Percentiles rank a stretch among this genome's conserved stretches.
Evolutionary conservation across 2,797 vertebrate genomes (phyloP).

Genomic region (Alfaro cultratus): DNA sequence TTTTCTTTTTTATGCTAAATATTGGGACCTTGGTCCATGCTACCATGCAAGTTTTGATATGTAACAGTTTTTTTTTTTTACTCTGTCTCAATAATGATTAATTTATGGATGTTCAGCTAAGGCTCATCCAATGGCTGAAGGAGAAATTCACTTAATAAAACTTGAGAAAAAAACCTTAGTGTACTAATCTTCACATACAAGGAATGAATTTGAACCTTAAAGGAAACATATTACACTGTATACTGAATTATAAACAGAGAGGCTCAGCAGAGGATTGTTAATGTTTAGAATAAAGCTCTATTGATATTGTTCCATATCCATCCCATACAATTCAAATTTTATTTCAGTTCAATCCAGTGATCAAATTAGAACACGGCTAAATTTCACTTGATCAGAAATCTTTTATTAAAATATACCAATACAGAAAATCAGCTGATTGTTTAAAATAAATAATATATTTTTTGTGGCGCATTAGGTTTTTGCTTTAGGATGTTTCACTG

Average conservation of each 20-base stretch:
- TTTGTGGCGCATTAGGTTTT: neutral
- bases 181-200: neutral
- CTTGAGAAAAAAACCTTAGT: neutral
- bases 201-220: neutral
- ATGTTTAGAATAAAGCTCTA: neutral
- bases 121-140: neutral
- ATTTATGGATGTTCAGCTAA: neutral
- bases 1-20: neutral
- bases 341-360: neutral
- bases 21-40: neutral
- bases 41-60: neutral
- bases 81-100: neutral
- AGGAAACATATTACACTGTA: neutral
- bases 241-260: neutral
- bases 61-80: too few relatives aligned
- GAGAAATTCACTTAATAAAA: neutral
- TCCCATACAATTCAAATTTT: neutral
- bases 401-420: neutral
- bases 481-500: neutral
- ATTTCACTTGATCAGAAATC: neutral
- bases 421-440: neutral
- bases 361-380: neutral
- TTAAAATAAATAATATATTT: neutral
- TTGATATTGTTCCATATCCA: neutral
- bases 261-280: neutral